Evolutionary conservation across 2,888 invertebrate genomes (phyloP), one percentile per base, ranked within the genome.

Genomic region (Myathropa florea): DNA sequence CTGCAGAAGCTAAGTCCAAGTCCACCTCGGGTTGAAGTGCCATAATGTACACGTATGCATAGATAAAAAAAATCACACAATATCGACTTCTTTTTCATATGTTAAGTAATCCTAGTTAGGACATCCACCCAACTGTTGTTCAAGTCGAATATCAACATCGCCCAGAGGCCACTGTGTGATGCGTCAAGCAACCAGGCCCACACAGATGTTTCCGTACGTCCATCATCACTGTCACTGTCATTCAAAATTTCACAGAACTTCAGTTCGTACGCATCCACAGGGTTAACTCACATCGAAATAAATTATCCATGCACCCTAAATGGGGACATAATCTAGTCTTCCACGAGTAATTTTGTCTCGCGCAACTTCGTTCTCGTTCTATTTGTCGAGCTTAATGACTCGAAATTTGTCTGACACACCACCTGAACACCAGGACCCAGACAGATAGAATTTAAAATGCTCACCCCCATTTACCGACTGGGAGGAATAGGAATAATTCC

Each of bases 361-460:
- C 12, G 26, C 28, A 68, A 73, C 63, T 64, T 63, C 9, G 12
- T 30, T 28, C 2, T 18, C 57, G 30, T 76, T 53, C 33, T 67
- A 63, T 28, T 78, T 53, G 53, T 10, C 23, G 26, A 84, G 57
- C 10, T 75, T 61, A 78, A 83, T 70, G 61, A 65, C 6, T 57
- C 28, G 53, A 67, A 78, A 59, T 72, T 85, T 26, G 73, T 78
- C 68, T 71, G 60, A 68, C 57, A 53, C 68, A 60, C 70, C 86
- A 83, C 78, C 85, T 86, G 82, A 82, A 68, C 82, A 70, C 60
- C 63, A 55, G 70, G 70, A 21, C 53, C 64, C 82, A 73, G 82
- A 78, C 77, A 67, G 39, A 63, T 60, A 73, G 21, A 82, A 68
- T 81, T 82, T 71, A 59, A 82, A 71, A 26, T 67, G 21, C 28